Base-by-base conservation (phyloP, 2,113 vertebrate genomes). In the Vulpes ferrilata region DNA sequence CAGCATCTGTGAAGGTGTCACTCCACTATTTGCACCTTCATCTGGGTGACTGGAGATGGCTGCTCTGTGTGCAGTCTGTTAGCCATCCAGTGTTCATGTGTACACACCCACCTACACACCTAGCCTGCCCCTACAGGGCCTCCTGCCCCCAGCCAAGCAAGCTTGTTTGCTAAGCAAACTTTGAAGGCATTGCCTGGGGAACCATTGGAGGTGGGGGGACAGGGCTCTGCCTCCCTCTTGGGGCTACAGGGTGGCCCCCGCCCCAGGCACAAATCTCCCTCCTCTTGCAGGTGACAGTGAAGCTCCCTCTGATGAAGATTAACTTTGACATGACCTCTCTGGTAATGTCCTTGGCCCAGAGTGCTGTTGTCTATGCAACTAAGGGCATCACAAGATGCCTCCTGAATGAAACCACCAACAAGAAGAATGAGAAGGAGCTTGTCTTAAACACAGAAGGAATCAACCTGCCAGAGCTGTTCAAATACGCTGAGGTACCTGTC, bases 361-460 rank as follows among this genome's bases (percentile, higher is more conserved):
- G 96, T 2, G 97, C 99, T 0, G 96, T 99, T 7, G 97, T 99
- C 93, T 99, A 99, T 6, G 99, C 99, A 65, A 99, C 99, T 86
- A 99, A 65, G 94, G 99, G 99, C 57, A 99, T 99, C 98, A 99
- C 99, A 0, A 99, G 99, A 16, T 99, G 99, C 93, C 98, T 99
- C 65, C 98, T 99, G 80, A 99, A 98, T 0, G 99, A 99, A 87
- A 98, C 95, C 0, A 99, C 98, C 20, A 99, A 64, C 3, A 97
- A 91, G 27, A 96, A 82, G 0, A 99, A 99, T 0, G 97, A 98
- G 92, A 99, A 99, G 87, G 99, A 99, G 92, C 97, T 98, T 0
- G 0, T 99, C 20, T 98, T 99, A 57, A 99, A 99, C 93, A 99
- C 99, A 0, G 99, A 99, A 71, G 99, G 99, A 35, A 99, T 99